A percentile compares a stretch with the other conserved stretches of the same genome.
Conservation (phyloP, 1,140 invertebrate species). For the Tetramorium alpestre region DNA sequence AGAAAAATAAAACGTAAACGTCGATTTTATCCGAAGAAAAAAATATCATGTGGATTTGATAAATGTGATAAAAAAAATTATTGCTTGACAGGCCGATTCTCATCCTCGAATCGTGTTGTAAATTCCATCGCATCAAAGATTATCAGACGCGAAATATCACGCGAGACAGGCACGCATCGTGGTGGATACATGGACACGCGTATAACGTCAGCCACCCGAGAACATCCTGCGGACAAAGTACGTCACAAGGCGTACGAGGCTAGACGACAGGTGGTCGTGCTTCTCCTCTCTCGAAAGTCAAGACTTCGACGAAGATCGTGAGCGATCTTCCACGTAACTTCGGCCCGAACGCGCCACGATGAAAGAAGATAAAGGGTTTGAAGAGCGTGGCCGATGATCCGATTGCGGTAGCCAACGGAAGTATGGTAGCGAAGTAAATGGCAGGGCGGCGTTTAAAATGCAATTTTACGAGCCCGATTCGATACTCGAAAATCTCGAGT, state of each 20-base stretch:
- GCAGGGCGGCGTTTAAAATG: conserved; percentile 21
- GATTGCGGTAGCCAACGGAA: conserved; percentile 54
- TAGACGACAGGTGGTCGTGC: conserved; percentile 74
- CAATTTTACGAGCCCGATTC: background rate
- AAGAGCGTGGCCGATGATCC: conserved; percentile 31
- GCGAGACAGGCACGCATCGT: conserved; percentile 56
- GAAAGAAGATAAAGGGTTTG: conserved; percentile 23
- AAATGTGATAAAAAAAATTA: background rate
- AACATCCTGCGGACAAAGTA: conserved; percentile 58
- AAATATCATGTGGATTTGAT: background rate
- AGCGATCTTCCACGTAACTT: conserved; percentile 65
- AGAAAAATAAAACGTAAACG: background rate
- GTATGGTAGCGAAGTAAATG: conserved; percentile 44
- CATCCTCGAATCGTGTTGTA: conserved; percentile 55
- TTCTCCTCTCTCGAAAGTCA: conserved; percentile 69
- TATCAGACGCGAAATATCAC: conserved; percentile 71
- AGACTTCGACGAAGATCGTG: conserved; percentile 66
- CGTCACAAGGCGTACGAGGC: conserved; percentile 41
- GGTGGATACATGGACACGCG: conserved; percentile 48
- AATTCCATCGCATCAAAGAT: conserved; percentile 68
- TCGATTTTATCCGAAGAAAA: background rate
- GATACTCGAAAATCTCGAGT: background rate
- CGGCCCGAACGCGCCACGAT: conserved; percentile 47
- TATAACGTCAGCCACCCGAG: conserved; percentile 56
- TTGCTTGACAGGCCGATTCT: background rate